Percentiles rank a stretch among this genome's conserved stretches.
Conservation (phyloP, 2,888 invertebrate genomes). For the Hipparchia semele region DNA sequence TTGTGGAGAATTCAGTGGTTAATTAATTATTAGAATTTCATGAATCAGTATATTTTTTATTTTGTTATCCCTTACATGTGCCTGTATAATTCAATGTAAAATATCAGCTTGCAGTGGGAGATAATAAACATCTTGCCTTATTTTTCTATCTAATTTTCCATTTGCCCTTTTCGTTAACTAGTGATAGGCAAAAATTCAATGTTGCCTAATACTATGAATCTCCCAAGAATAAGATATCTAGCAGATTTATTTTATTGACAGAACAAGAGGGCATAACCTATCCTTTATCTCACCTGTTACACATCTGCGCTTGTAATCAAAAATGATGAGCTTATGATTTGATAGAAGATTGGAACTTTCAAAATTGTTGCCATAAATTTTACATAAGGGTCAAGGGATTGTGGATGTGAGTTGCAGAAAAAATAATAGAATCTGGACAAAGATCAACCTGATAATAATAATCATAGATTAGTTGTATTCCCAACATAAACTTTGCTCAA, state of each 20-base stretch:
- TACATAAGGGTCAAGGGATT: no score
- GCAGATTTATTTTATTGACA: constrained; percentile 45
- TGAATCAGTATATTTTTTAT: constrained; percentile 80
- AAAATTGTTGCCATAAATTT: no score
- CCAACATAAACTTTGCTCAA: no score
- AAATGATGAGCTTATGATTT: no score
- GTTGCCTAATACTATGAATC: constrained; percentile 32
- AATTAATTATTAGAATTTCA: constrained; percentile 70
- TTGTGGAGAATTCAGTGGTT: constrained; percentile 80
- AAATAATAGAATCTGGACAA: no score
- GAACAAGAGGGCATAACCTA: constrained; percentile 63
- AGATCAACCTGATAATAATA: no score
- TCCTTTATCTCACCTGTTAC: constrained; percentile 42
- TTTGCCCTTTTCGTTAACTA: constrained; percentile 54
- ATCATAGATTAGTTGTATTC: no score
- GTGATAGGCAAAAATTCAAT: constrained; percentile 22
- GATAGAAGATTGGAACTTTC: no score
- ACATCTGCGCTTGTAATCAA: background rate
- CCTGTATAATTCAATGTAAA: constrained; percentile 75
- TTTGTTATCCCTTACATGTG: constrained; percentile 79
- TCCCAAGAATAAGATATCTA: constrained; percentile 43
- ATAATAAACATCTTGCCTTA: constrained; percentile 80
- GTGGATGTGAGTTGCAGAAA: no score
- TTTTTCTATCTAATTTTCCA: constrained; percentile 68
- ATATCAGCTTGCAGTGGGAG: constrained; percentile 75